A percentile compares a stretch with the other conserved stretches of the same genome.
These are phyloP conservation scores for Nothobranchius kuhntae DNA, from an alignment of 2,113 vertebrate species.

Conservation along the genomic window DNA sequence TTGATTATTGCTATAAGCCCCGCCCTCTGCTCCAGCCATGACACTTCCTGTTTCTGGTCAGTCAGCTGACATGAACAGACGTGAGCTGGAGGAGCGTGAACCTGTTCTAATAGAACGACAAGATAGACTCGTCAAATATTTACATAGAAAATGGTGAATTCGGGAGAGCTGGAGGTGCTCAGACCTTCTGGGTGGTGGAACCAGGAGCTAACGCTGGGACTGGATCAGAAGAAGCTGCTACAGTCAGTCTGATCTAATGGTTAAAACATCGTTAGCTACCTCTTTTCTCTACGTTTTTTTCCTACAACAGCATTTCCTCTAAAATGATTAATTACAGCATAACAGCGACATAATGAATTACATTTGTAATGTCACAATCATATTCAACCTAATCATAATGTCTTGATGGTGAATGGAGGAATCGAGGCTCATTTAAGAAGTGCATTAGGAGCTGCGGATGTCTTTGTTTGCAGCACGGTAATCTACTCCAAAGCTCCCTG, in stretches of 20 bases:
- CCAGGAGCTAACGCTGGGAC: not conserved
- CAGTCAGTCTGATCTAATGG: not conserved
- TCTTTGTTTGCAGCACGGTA: slow-evolving; percentile 44
- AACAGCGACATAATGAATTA: not conserved
- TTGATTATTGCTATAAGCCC: too few relatives aligned
- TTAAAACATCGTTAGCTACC: not conserved
- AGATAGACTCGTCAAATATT: too few relatives aligned
- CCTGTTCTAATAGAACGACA: too few relatives aligned
- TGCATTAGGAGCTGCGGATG: slow-evolving; percentile 1
- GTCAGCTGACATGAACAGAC: too few relatives aligned
- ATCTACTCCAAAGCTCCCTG: slow-evolving; percentile 43
- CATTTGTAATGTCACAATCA: slow-evolving; percentile 15
- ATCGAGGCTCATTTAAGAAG: slow-evolving; percentile 21
- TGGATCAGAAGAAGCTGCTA: not conserved
- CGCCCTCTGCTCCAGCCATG: too few relatives aligned
- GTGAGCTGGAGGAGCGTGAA: too few relatives aligned
- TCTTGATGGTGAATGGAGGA: slow-evolving; percentile 2
- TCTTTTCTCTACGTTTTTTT: not conserved
- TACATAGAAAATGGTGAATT: too few relatives aligned
- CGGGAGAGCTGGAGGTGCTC: too few relatives aligned
- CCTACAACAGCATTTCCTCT: not conserved
- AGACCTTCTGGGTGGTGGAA: too few relatives aligned
- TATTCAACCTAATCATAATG: slow-evolving; percentile 32
- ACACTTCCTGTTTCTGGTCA: too few relatives aligned
- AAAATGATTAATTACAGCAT: slow-evolving; percentile 39